Evolutionary conservation across 2,797 vertebrate genomes (phyloP).

Genomic region (Mormyrus hasselquistii): DNA sequence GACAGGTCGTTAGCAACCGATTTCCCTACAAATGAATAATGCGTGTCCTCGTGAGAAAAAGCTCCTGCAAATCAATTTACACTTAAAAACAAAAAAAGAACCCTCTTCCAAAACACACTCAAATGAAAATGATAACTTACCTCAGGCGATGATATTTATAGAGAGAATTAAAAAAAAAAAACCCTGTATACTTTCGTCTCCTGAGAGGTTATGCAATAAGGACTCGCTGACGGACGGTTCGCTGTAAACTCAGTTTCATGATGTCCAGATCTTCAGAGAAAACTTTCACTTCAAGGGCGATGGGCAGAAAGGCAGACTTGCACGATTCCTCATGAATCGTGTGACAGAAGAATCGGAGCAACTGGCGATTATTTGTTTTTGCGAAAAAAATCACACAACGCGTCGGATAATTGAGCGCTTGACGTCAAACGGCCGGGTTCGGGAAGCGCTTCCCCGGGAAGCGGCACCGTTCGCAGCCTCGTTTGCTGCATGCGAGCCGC

Average conservation of each 20-base stretch:
- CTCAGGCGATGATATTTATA: not conserved
- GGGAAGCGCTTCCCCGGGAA: slow-evolving; percentile 16
- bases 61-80: not conserved
- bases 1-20: not conserved
- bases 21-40: not conserved
- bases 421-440: slow-evolving; percentile 22
- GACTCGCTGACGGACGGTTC: not conserved
- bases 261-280: slow-evolving; percentile 22
- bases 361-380: not conserved
- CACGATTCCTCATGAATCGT: not conserved
- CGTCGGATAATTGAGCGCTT: slow-evolving; percentile 5
- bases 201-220: not conserved
- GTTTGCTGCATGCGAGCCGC: slow-evolving; percentile 13
- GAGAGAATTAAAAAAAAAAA: not conserved
- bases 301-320: slow-evolving; percentile 9
- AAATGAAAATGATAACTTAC: not conserved
- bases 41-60: not conserved
- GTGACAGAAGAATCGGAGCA: not conserved
- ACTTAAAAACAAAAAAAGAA: not conserved
- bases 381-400: slow-evolving; percentile 5
- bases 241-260: slow-evolving; percentile 1
- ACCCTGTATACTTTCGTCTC: not conserved
- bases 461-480: slow-evolving; percentile 21
- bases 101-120: not conserved
- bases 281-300: slow-evolving; percentile 30